Base-by-base conservation (phyloP, 2,113 vertebrate species). In the Baryphthengus martii region DNA sequence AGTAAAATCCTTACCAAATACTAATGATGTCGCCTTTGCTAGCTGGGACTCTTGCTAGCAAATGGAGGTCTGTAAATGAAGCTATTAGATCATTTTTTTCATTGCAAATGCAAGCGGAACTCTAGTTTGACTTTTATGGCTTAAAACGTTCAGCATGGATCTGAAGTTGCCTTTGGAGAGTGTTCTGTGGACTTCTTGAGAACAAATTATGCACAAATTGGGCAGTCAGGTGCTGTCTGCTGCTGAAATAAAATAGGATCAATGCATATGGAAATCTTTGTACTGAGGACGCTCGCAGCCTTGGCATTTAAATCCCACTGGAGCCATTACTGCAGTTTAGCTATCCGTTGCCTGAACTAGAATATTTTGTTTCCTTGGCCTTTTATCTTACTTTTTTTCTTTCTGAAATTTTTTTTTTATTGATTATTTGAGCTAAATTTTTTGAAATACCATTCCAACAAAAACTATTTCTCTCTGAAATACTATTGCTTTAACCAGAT, bases 381-480 rank as follows among this genome's bases (percentile, higher is more conserved):
- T 89, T 85, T 88, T 85, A 82, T 66, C 42, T 84, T 67, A 28
- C 29, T 85, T 74, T 44, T 59, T 75, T 17, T 16, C 10, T 10
- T 37, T 13, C 9, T n/a, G n/a, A n/a, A n/a, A n/a, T 14, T 17
- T 39, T 11, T 44, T 39, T 42, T 70, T 39, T 37, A 13, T 68
- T 85, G 55, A 89, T 92, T 95, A 44, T 78, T 94, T 85, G 29
- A 85, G 44, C 33, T 92, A 56, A 74, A 66, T 72, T 71, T 78
- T 93, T 92, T 94, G 79, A 93, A 85, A 89, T 55, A 39, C 26
- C 11, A 29, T 85, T 88, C 29, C 31, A 70, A 45, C 63, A 86
- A 80, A 94, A 52, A 21, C 62, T 61, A 21, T 89, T 97, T 90
- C 90, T 95, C 63, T 90, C 81, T 37, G 72, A 94, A 96, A 93